Percentiles rank a stretch among this genome's conserved stretches.
Evolutionary conservation across 2,113 vertebrate genomes (phyloP).

Genomic region (Neodontobutis hainanensis): DNA sequence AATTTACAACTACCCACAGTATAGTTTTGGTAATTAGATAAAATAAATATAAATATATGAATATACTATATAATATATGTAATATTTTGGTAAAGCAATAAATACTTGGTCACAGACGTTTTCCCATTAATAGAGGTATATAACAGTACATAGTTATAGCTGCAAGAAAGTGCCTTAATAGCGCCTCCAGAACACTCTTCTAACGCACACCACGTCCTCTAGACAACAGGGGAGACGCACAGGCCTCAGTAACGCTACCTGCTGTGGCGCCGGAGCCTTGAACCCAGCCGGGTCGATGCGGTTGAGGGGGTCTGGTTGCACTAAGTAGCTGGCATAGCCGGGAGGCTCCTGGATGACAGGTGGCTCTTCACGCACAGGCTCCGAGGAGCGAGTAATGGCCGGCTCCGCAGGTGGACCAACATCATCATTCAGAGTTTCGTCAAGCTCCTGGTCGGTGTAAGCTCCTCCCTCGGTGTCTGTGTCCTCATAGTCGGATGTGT

Average conservation of each 20-base stretch:
- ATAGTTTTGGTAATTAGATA: slow-evolving; percentile 43
- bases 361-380: slow-evolving; percentile 93
- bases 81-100: slow-evolving; percentile 51
- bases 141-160: slow-evolving; percentile 53
- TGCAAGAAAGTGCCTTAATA: slow-evolving; percentile 63
- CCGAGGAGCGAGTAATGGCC: slow-evolving; percentile 97
- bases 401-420: slow-evolving; percentile 90
- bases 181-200: slow-evolving; percentile 79
- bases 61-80: slow-evolving; percentile 41
- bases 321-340: slow-evolving; percentile 81
- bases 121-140: slow-evolving; percentile 45
- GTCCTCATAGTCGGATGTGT: slow-evolving; percentile 99
- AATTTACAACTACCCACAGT: slow-evolving; percentile 43
- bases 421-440: slow-evolving; percentile 97
- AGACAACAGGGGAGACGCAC: slow-evolving; percentile 79
- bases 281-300: slow-evolving; percentile 93
- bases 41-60: slow-evolving; percentile 46
- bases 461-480: slow-evolving; percentile 99
- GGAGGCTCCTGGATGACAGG: slow-evolving; percentile 91
- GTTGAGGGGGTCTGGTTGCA: slow-evolving; percentile 86
- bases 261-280: slow-evolving; percentile 87
- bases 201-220: slow-evolving; percentile 80
- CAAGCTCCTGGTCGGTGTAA: slow-evolving; percentile 99
- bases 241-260: slow-evolving; percentile 87
- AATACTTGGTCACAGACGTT: slow-evolving; percentile 66